phyloP scores from a whole-genome alignment of 2,113 vertebrate genomes.

The Ceratotherium simum region DNA sequence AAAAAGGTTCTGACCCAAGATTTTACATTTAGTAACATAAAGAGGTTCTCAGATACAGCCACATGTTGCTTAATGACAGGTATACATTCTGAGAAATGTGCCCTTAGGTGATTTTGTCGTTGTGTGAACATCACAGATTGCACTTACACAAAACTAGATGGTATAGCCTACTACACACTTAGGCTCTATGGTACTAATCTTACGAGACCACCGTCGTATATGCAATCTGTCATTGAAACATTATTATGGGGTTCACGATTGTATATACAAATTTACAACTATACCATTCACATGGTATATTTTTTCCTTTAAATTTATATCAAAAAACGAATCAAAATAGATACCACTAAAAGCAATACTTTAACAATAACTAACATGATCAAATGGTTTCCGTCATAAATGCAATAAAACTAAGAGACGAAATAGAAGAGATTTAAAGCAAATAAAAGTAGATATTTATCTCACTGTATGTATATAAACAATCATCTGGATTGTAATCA shows the following conservation, averaged over 20 bases:
- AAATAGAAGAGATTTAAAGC: not conserved
- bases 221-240: too few species aligned
- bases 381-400: not conserved
- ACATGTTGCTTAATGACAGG: too few species aligned
- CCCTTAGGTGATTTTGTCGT: too few species aligned
- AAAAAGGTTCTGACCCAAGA: not conserved
- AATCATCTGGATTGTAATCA: not conserved
- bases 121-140: too few species aligned
- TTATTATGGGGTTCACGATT: too few species aligned
- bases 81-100: too few species aligned
- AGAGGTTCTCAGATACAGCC: not conserved
- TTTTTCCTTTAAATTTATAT: not conserved
- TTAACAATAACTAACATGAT: not conserved
- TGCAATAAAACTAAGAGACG: not conserved
- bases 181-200: too few species aligned
- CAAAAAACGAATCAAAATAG: not conserved
- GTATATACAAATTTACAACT: not conserved
- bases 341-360: not conserved
- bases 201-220: too few species aligned
- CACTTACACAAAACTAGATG: too few species aligned
- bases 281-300: not conserved
- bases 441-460: conserved; percentile 39
- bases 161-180: too few species aligned
- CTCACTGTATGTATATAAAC: not conserved
- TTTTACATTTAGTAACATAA: not conserved